Evolutionary conservation across 2,113 vertebrate species (phyloP).

Genomic region (Cariama cristata): DNA sequence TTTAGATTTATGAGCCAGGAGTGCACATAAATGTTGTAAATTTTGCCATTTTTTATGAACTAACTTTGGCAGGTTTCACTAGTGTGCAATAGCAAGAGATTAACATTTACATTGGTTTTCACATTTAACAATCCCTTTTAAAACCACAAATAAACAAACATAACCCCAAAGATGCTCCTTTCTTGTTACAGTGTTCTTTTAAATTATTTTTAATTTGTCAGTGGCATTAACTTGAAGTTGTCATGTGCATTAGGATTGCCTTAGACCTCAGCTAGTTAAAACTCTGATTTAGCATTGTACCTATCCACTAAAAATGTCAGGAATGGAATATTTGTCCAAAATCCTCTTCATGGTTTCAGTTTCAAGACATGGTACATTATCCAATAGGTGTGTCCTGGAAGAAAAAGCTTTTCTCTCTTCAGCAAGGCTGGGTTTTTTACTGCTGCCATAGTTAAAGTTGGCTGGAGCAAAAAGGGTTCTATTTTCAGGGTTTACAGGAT

Average conservation of each 20-base stretch:
- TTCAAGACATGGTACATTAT: background rate
- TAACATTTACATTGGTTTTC: background rate
- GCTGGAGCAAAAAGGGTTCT: background rate
- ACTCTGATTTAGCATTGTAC: background rate
- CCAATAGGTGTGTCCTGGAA: background rate
- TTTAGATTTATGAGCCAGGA: background rate
- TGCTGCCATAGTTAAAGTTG: background rate
- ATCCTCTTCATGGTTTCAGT: background rate
- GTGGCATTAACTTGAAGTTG: background rate
- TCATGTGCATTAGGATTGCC: background rate
- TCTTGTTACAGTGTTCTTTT: background rate
- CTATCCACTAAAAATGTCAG: background rate
- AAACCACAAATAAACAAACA: background rate
- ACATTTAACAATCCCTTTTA: background rate
- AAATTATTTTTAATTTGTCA: background rate
- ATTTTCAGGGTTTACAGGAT: background rate
- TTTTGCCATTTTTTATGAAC: background rate
- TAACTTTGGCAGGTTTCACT: background rate
- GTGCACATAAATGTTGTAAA: background rate
- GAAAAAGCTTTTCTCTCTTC: background rate
- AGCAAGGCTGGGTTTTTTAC: background rate
- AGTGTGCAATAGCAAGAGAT: background rate
- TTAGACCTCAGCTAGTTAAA: background rate
- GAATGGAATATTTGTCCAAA: background rate
- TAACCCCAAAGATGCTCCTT: background rate